Conservation (phyloP, 2,888 invertebrate genomes). For the Phortica okadai region DNA sequence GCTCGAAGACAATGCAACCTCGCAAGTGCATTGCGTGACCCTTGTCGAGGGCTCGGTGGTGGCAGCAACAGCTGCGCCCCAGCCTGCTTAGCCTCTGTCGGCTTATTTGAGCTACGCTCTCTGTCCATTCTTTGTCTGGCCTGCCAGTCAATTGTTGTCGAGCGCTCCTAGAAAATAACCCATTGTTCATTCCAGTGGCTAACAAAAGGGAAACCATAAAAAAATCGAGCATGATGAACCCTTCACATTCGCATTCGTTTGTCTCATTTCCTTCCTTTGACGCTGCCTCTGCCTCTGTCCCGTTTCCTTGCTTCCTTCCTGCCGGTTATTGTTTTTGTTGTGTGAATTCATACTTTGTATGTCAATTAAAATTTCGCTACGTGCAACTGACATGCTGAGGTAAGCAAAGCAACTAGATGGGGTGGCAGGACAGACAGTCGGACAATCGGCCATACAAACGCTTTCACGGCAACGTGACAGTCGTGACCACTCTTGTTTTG, state of each 20-base stretch:
- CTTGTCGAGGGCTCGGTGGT: not conserved
- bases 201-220: constrained; percentile 10
- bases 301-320: not conserved
- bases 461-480: not conserved
- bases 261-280: not conserved
- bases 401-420: not conserved
- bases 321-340: not conserved
- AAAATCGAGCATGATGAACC: constrained; percentile 3
- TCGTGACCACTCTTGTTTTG: not conserved
- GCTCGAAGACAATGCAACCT: not conserved
- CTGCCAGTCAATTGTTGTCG: not conserved
- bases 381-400: constrained; percentile 25
- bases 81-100: too few relatives aligned
- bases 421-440: too few relatives aligned
- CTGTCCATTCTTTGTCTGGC: not conserved
- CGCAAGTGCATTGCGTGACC: not conserved
- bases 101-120: not conserved
- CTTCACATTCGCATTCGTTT: not conserved
- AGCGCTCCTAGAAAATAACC: constrained; percentile 8
- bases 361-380: constrained; percentile 29
- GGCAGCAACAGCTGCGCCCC: too few relatives aligned
- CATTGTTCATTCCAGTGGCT: not conserved
- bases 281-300: too few relatives aligned
- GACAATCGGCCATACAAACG: not conserved
- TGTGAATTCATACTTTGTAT: constrained; percentile 16